Base-by-base conservation (phyloP, 2,888 invertebrate species). In the Rhodophaea formosa region DNA sequence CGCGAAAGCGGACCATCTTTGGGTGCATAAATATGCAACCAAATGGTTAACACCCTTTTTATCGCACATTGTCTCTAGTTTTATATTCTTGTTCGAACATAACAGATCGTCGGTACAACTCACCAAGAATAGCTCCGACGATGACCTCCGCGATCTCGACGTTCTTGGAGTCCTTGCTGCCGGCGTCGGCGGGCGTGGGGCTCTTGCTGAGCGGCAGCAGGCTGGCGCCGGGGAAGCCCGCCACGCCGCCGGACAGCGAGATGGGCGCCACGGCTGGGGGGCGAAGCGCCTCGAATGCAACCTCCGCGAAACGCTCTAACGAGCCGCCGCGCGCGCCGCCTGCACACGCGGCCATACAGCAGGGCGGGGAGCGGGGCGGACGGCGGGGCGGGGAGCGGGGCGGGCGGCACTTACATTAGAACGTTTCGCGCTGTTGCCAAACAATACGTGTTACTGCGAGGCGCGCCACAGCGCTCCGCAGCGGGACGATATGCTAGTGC, bases 141-240 rank as follows among this genome's bases (percentile, higher is more conserved):
- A 98, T 97, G 89, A 96, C 95, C 93, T 98, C 97, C 61, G 97
- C 95, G 85, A 99, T 97, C 94, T 98, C 97, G 82, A 97, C 96
- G 92, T 97, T 97, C 93, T 96, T 96, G 80, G 95, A 93, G 92
- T 97, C 96, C 92, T 96, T 96, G 86, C 93, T 93, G 74, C 92
- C 92, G 77, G 93, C 92, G 91, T 96, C 96, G 69, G 95, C 95
- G 68, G 96, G 96, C 82, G 96, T 95, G 74, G 90, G 90, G 86
- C 95, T 95, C 93, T 96, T 96, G 92, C 95, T 95, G 74, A 96
- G 92, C 81, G 94, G 94, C 89, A 95, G 93, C 83, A 95, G 92
- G 83, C 93, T 92, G 63, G 93, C 95, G 93, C 92, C 94, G 92
- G 82, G 93, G 93, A 89, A 95, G 35, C 47, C 55, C 12, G 46